Evolutionary conservation across 1,140 invertebrate genomes (phyloP), one percentile per base, ranked within the genome.

Genomic region (Globodera ellingtonae): DNA sequence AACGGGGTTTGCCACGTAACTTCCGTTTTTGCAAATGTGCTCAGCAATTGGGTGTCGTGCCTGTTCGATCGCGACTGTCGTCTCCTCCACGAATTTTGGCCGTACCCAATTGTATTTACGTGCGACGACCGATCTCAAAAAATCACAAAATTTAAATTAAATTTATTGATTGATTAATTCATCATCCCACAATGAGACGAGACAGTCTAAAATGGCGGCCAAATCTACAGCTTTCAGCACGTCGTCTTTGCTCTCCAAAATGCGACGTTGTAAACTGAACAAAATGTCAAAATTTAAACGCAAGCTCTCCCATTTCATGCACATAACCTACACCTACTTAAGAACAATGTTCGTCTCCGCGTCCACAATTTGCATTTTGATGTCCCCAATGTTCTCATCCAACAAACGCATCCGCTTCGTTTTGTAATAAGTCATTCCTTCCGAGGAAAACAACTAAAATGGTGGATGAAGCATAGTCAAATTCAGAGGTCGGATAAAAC

Each of bases 341-440:
- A 88, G 65, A 47, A 82, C 81, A 65, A 89, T 88, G 24, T 83
- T 84, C 18, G 86, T 89, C 75, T 89, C 88, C 21, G 46, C 78
- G 71, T 89, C 87, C 50, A 89, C 85, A 70, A 89, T 88, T 59
- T 83, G 69, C 85, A 86, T 83, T 75, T 85, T 84, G 24, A 89
- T 85, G 75, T 89, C 87, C 18, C 87, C 87, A 72, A 86, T 67
- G 69, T 84, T 74, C 35, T 83, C 79, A 73, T 89, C 87, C 35
- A 89, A 73, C 75, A 74, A 35, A 21, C 78, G 48, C 83, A 89
- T 89, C 65, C 79, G 69, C 10, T 80, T 72, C 69, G 69, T 87
- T 80, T 88, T 82, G 48, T 81, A 84, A 70, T 84, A 70, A n/a
- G 72, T 66, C 72, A 85, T 82, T 13, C 77, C 79, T 66, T 82